Evolutionary conservation across 1,140 invertebrate species (phyloP).

Genomic region (Prorops nasuta): DNA sequence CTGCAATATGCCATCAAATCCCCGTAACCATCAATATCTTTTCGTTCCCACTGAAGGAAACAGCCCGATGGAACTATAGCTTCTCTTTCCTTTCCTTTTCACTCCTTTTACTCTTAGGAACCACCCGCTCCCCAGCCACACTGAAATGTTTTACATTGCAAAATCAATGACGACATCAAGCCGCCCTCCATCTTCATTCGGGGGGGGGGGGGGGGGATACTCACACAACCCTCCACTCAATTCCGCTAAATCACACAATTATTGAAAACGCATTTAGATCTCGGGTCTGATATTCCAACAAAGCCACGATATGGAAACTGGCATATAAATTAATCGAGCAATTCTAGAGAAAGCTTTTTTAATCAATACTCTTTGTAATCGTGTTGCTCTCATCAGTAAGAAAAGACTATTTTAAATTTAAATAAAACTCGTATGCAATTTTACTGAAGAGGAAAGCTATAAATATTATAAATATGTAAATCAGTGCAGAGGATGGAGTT

Average conservation of each 20-base stretch:
- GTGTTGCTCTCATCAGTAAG: too few relatives aligned
- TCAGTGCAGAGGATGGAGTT: too few relatives aligned
- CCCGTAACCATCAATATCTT: conserved; percentile 57
- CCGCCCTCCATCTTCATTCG: conserved; percentile 14
- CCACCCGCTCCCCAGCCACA: conserved; percentile 15
- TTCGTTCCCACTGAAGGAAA: conserved; percentile 29
- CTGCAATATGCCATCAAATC: conserved; percentile 57
- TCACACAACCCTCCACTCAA: conserved; percentile 2
- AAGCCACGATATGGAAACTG: too few relatives aligned
- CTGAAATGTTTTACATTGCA: conserved; percentile 58
- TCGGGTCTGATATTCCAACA: not conserved
- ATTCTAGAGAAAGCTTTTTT: too few relatives aligned
- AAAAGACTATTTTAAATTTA: too few relatives aligned
- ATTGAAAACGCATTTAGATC: conserved; percentile 50
- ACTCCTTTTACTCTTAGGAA: conserved; percentile 8
- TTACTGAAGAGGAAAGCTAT: too few relatives aligned
- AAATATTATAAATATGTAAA: too few relatives aligned
- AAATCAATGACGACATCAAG: conserved; percentile 51
- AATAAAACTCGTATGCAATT: too few relatives aligned
- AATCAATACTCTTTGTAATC: too few relatives aligned
- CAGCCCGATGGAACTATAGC: conserved; percentile 10
- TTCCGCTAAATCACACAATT: conserved; percentile 53
- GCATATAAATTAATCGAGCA: too few relatives aligned
- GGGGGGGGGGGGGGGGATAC: not conserved
- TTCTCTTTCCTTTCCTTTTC: conserved; percentile 23